phyloP scores from a whole-genome alignment of 2,797 vertebrate species.

The Phataginus tetradactyla region DNA sequence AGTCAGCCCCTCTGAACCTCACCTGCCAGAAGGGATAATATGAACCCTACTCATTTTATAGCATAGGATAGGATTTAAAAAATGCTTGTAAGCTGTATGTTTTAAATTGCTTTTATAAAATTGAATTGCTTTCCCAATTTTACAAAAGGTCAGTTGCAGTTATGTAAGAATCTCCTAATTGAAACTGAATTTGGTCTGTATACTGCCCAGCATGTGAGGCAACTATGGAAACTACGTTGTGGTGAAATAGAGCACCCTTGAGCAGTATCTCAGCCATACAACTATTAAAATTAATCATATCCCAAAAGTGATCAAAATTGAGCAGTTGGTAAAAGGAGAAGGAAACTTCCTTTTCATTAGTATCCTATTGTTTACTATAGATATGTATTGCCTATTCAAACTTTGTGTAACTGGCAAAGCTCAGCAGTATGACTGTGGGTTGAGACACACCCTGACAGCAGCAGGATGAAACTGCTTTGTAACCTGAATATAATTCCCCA shows the following conservation, averaged over 20 bases:
- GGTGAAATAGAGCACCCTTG: background rate
- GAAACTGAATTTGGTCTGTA: background rate
- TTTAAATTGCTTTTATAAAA: conserved; percentile 40
- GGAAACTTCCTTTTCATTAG: background rate
- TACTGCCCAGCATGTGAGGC: background rate
- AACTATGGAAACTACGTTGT: background rate
- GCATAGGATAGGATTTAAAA: background rate
- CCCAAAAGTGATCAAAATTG: conserved; percentile 24
- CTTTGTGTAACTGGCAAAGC: background rate
- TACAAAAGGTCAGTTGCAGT: background rate
- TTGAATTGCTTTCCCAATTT: conserved; percentile 6
- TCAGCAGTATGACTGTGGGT: background rate
- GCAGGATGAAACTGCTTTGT: background rate
- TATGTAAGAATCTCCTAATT: background rate
- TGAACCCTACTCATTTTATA: background rate
- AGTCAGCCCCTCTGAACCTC: background rate
- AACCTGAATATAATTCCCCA: background rate
- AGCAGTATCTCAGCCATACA: background rate
- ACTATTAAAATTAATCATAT: conserved; percentile 4
- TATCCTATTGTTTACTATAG: background rate
- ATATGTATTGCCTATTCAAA: background rate
- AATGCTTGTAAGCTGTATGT: background rate
- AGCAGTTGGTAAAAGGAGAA: background rate
- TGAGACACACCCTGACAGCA: background rate
- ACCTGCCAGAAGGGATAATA: background rate